These are phyloP conservation scores for Cricetomys ansorgei DNA, from an alignment of 2,113 vertebrate species.

Conservation along the genomic window DNA sequence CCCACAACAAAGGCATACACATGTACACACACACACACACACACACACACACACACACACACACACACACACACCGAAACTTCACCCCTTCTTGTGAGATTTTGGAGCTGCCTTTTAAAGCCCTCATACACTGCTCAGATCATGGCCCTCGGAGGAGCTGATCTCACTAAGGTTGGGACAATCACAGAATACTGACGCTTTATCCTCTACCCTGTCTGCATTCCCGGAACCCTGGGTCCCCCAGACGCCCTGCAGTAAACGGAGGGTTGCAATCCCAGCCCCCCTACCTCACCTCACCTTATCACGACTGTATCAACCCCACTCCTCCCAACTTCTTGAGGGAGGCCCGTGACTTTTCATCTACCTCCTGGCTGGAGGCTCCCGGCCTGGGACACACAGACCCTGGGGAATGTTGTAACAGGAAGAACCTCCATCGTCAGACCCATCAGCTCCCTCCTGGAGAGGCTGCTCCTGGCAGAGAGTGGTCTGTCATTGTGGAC, in stretches of 20 bases:
- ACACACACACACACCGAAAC: neutral
- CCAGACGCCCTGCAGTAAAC: fast-evolving
- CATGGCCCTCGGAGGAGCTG: neutral
- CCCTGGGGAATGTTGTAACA: neutral
- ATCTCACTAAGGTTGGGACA: neutral
- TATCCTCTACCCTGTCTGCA: too few species aligned
- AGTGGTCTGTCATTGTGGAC: neutral
- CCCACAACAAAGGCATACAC: neutral
- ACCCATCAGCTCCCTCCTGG: neutral
- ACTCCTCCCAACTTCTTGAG: neutral
- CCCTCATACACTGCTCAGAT: neutral
- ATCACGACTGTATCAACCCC: fast-evolving
- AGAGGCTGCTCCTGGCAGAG: fast-evolving
- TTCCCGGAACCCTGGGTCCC: fast-evolving
- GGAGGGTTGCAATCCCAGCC: neutral
- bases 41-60: neutral
- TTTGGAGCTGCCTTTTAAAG: neutral
- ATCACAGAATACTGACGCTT: too few species aligned
- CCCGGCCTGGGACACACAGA: neutral
- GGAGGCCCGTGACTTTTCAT: neutral
- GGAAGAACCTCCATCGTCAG: constrained; percentile 4
- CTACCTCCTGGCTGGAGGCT: neutral
- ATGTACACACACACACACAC: neutral
- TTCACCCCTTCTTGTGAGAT: neutral
- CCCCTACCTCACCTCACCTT: fast-evolving